Evolutionary conservation across 1,140 invertebrate genomes (phyloP).

Genomic region (Drosophila novamexicana): DNA sequence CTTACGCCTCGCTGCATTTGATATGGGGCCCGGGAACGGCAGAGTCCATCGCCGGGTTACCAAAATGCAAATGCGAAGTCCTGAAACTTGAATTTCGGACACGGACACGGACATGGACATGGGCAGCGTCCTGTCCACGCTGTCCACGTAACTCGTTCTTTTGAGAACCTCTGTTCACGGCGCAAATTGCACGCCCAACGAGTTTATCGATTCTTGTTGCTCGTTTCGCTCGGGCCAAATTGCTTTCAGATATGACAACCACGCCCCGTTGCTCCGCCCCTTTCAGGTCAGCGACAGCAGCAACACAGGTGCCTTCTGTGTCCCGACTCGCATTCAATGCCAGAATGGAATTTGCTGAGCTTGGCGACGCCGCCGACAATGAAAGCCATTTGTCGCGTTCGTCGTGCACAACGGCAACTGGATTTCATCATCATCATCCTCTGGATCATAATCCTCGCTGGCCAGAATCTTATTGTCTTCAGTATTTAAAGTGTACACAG

Average conservation of each 20-base stretch:
- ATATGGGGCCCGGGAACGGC: conserved; percentile 34
- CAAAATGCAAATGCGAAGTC: conserved; percentile 65
- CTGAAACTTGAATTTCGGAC: conserved; percentile 74
- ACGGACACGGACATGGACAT: conserved; percentile 11
- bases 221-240: conserved; percentile 68
- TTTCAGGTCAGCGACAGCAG: conserved; percentile 61
- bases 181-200: conserved; percentile 81
- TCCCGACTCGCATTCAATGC: conserved; percentile 61
- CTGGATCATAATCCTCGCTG: background rate
- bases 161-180: conserved; percentile 55
- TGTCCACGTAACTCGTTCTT: conserved; percentile 43
- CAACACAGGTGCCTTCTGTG: conserved; percentile 21
- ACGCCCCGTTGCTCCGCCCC: conserved; percentile 57
- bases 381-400: conserved; percentile 59
- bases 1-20: conserved; percentile 69
- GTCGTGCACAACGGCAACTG: conserved; percentile 42
- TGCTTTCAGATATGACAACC: conserved; percentile 82
- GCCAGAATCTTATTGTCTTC: conserved; percentile 5
- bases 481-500: too few species aligned
- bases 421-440: conserved; percentile 22
- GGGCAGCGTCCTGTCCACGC: background rate
- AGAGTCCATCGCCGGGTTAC: background rate
- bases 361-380: conserved; percentile 39
- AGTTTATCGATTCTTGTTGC: conserved; percentile 80
- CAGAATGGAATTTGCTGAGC: conserved; percentile 66